phyloP scores from a whole-genome alignment of 2,113 vertebrate genomes.

The Nycticorax nycticorax region DNA sequence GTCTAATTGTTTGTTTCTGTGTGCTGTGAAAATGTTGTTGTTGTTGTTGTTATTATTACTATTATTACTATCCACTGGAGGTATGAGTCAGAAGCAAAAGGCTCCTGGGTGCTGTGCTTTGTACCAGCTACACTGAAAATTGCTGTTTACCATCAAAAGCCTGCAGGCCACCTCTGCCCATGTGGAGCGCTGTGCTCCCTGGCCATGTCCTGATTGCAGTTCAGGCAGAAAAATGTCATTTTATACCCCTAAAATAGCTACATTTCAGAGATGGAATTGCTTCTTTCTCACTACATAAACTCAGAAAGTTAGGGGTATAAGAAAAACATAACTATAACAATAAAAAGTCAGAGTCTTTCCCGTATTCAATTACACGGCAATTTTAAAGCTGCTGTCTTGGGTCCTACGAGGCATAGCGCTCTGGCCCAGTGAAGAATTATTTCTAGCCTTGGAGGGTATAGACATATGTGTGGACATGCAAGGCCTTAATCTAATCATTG shows the following conservation, averaged over 20 bases:
- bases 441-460: neutral
- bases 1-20: neutral
- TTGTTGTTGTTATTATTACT: neutral
- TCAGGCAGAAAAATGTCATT: neutral
- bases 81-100: neutral
- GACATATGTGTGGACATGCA: neutral
- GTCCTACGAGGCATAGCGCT: neutral
- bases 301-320: neutral
- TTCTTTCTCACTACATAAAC: neutral
- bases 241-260: neutral
- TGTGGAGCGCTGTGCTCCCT: fast-evolving
- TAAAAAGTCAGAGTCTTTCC: neutral
- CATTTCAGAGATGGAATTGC: neutral
- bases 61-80: neutral
- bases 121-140: neutral
- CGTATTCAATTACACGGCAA: neutral
- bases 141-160: neutral
- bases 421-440: neutral
- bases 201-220: neutral
- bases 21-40: neutral
- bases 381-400: neutral
- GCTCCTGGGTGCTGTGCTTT: neutral
- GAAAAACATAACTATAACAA: neutral
- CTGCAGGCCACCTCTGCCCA: neutral
- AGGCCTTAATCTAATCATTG: neutral